A percentile compares a stretch with the other conserved stretches of the same genome.
phyloP scores from a whole-genome alignment of 2,888 invertebrate species.

The Ophion ventricosus region DNA sequence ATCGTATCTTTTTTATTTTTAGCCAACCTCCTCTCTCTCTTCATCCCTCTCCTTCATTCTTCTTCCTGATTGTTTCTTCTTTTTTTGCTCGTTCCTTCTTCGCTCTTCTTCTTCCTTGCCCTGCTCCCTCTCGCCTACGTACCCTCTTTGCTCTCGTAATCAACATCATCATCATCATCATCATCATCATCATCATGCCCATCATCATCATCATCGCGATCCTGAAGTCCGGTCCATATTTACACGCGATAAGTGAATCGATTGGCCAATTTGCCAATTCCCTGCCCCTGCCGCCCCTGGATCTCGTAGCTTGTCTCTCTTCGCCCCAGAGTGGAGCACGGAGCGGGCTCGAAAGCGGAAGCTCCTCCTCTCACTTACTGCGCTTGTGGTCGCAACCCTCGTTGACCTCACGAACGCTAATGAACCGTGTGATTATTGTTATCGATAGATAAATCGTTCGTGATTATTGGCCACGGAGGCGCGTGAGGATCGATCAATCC shows the following conservation, averaged over 20 bases:
- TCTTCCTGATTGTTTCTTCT: background rate
- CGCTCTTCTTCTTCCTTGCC: background rate
- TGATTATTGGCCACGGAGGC: slow-evolving; percentile 52
- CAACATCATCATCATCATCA: slow-evolving; percentile 25
- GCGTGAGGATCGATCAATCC: slow-evolving; percentile 48
- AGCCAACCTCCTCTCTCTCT: background rate
- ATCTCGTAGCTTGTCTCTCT: slow-evolving; percentile 29
- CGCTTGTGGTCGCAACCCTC: slow-evolving; percentile 41
- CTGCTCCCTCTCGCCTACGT: slow-evolving; percentile 5
- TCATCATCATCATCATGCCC: slow-evolving; percentile 50
- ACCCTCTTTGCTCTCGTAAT: slow-evolving; percentile 11
- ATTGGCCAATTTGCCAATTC: slow-evolving; percentile 67
- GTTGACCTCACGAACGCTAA: slow-evolving; percentile 63
- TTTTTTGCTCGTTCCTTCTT: background rate
- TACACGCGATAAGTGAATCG: slow-evolving; percentile 66
- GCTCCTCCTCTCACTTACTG: slow-evolving; percentile 9
- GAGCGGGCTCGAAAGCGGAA: slow-evolving; percentile 28
- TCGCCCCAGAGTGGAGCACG: background rate
- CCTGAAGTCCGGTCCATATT: slow-evolving; percentile 47
- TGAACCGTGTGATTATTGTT: slow-evolving; percentile 66
- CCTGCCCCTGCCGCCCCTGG: background rate
- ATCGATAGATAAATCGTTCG: slow-evolving; percentile 64
- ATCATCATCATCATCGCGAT: slow-evolving; percentile 48
- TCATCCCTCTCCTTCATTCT: background rate
- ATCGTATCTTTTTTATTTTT: too few relatives aligned